Evolutionary conservation across 1,140 invertebrate genomes (phyloP).

Genomic region (Bombyx mandarina): DNA sequence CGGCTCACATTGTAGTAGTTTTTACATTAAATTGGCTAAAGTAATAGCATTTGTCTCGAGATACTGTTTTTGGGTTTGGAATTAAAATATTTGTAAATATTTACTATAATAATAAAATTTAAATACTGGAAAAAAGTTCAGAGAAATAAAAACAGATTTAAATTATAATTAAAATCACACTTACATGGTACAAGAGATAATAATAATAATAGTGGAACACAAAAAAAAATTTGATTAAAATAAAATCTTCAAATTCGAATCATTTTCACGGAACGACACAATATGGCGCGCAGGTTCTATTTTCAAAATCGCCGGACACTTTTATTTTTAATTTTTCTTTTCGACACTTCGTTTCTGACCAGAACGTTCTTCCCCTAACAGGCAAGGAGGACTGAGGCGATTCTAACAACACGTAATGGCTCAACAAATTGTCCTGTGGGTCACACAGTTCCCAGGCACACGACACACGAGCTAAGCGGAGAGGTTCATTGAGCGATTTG

Average conservation of each 20-base stretch:
- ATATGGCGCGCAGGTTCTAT: constrained; percentile 11
- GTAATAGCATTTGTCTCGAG: constrained; percentile 48
- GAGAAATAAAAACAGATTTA: no score
- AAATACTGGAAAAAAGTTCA: no score
- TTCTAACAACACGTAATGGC: constrained; percentile 59
- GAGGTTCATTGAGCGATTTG: constrained; percentile 18
- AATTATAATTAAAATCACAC: no score
- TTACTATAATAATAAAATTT: constrained; percentile 8
- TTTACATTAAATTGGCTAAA: constrained; percentile 55
- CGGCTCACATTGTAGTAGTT: constrained; percentile 38
- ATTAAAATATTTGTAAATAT: constrained; percentile 14
- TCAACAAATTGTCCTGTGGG: constrained; percentile 61
- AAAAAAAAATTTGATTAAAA: no score
- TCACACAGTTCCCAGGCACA: constrained; percentile 43
- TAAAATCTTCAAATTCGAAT: no score
- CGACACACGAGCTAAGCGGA: constrained; percentile 33
- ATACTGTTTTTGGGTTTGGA: constrained; percentile 22
- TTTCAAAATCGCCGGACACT: constrained; percentile 2
- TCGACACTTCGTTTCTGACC: constrained; percentile 15
- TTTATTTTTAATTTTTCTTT: constrained; percentile 11
- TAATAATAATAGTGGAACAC: constrained; percentile 7
- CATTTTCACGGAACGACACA: neutral
- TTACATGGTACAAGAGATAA: neutral
- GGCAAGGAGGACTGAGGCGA: constrained; percentile 45
- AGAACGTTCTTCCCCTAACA: constrained; percentile 35